Percentiles rank a stretch among this genome's conserved stretches.
These are phyloP conservation scores for Chaetodon trifasciatus DNA, from an alignment of 2,797 vertebrate species.

Conservation along the genomic window DNA sequence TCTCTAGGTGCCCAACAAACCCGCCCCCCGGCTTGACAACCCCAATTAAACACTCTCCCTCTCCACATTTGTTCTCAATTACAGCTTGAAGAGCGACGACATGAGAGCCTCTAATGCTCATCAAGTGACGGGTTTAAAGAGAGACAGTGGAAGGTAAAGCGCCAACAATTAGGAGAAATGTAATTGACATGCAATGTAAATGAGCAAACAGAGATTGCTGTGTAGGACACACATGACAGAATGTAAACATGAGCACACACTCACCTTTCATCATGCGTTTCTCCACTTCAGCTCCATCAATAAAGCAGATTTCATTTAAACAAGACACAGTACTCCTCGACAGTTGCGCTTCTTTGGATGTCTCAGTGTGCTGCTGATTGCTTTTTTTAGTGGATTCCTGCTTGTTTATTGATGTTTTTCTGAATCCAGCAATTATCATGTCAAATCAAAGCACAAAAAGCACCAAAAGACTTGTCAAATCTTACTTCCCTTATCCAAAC, in stretches of 20 bases:
- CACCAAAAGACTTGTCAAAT: neutral
- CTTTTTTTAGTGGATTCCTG: neutral
- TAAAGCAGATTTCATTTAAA: neutral
- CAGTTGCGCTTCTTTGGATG: too few relatives aligned
- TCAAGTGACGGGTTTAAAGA: conserved; percentile 65
- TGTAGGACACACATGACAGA: neutral
- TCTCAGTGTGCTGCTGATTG: neutral
- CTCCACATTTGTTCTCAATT: conserved; percentile 82
- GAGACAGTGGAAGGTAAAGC: conserved; percentile 46
- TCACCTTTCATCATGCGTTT: neutral
- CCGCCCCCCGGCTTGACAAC: conserved; percentile 72
- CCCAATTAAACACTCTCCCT: conserved; percentile 78
- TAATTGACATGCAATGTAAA: conserved; percentile 24
- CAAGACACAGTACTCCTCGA: neutral
- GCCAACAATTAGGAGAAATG: conserved; percentile 22
- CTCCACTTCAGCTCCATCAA: neutral
- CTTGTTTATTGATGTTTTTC: neutral
- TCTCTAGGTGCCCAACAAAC: conserved; percentile 74
- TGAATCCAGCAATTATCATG: conserved; percentile 2
- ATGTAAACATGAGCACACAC: neutral
- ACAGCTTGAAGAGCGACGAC: conserved; percentile 71
- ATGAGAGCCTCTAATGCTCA: conserved; percentile 58
- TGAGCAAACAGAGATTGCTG: conserved; percentile 22
- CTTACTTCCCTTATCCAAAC: neutral
- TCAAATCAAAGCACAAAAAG: neutral